These are phyloP conservation scores for Julus scandinavius DNA, from an alignment of 2,888 invertebrate species.

Conservation along the genomic window DNA sequence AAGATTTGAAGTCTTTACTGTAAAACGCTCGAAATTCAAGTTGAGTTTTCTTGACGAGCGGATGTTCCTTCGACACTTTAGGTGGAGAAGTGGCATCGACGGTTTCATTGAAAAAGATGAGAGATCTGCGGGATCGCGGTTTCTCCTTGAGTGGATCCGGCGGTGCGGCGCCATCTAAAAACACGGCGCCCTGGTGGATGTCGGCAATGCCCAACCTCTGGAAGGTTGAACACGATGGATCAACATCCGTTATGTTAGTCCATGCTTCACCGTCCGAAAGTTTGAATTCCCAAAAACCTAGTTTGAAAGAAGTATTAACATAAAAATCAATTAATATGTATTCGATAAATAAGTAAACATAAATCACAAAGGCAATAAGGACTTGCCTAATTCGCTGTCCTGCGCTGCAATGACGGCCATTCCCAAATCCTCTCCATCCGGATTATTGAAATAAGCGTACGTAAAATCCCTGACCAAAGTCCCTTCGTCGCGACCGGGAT, in stretches of 20 bases:
- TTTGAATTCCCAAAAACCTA: constrained; percentile 25
- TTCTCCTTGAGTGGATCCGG: background rate
- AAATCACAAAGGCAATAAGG: background rate
- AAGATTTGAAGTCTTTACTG: background rate
- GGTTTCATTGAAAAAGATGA: constrained; percentile 40
- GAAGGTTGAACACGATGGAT: background rate
- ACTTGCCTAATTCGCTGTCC: background rate
- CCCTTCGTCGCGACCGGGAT: background rate
- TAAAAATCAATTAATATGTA: background rate
- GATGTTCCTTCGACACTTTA: background rate
- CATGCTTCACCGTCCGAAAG: background rate
- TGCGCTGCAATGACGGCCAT: constrained; percentile 38
- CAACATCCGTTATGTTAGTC: background rate
- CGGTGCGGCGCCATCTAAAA: background rate
- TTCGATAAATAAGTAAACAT: too few species aligned
- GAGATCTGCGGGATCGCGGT: background rate
- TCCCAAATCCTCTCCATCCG: constrained; percentile 1
- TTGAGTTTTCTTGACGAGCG: background rate
- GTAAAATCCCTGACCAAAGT: constrained; percentile 43
- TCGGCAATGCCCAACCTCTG: background rate
- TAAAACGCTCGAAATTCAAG: background rate
- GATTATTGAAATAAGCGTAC: background rate
- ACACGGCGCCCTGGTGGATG: constrained; percentile 44
- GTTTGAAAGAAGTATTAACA: background rate
- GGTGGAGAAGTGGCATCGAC: background rate